A percentile compares a stretch with the other conserved stretches of the same genome.
phyloP scores from a whole-genome alignment of 2,888 invertebrate genomes.

The Drosophila paranaensis region DNA sequence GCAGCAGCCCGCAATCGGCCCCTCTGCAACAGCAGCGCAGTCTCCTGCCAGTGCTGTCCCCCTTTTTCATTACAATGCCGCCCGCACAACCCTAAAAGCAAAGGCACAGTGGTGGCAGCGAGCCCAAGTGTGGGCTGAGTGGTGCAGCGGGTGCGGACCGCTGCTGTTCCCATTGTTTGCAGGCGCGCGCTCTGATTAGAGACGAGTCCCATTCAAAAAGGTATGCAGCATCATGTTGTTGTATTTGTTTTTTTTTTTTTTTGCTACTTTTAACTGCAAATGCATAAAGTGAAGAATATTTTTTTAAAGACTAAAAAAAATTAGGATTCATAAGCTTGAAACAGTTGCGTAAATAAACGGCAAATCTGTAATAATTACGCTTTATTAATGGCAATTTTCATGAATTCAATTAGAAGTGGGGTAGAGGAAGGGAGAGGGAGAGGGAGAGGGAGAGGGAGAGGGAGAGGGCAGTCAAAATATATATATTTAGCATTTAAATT shows the following conservation, averaged over 20 bases:
- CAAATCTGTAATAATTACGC: constrained; percentile 17
- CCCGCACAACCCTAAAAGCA: constrained; percentile 38
- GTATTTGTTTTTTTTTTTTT: constrained; percentile 21
- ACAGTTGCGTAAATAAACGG: not conserved
- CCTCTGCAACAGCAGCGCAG: no score
- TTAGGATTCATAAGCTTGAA: constrained; percentile 28
- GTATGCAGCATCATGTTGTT: constrained; percentile 39
- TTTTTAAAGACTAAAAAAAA: constrained; percentile 40
- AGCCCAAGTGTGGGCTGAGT: not conserved
- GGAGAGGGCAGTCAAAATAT: no score
- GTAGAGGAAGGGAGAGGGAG: no score
- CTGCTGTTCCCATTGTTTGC: constrained; percentile 69
- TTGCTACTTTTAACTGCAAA: constrained; percentile 38
- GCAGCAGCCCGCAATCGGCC: constrained; percentile 40
- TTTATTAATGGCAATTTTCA: constrained; percentile 1
- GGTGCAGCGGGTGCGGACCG: constrained; percentile 7
- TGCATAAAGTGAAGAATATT: constrained; percentile 42
- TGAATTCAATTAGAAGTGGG: not conserved
- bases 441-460: no score
- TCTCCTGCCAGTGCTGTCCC: constrained; percentile 26
- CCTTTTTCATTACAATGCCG: constrained; percentile 73
- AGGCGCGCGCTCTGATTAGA: constrained; percentile 77
- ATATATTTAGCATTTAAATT: not conserved
- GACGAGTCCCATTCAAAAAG: constrained; percentile 64
- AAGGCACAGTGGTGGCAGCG: constrained; percentile 13